Percentiles rank a stretch among this genome's conserved stretches.
phyloP scores from a whole-genome alignment of 2,888 invertebrate genomes.

The Caenorhabditis sulstoni region DNA sequence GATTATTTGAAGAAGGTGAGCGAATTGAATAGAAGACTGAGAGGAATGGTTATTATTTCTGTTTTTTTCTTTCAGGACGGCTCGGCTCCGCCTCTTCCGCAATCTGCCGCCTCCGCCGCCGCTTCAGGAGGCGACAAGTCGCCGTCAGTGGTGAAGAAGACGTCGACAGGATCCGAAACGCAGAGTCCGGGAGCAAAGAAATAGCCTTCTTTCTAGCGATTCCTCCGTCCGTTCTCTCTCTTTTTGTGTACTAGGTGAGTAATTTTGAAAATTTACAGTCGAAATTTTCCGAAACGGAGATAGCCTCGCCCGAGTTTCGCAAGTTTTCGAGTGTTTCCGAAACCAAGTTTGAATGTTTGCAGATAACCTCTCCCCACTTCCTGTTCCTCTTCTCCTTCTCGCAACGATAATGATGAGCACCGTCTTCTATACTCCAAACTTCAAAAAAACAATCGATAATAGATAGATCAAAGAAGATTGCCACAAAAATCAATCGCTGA shows the following conservation, averaged over 20 bases:
- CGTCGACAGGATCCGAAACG: constrained; percentile 52
- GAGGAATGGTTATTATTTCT: not conserved
- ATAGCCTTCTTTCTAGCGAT: not conserved
- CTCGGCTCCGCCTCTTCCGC: not conserved
- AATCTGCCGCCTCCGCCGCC: constrained; percentile 14
- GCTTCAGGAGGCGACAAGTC: constrained; percentile 62
- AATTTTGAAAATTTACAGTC: too few species aligned
- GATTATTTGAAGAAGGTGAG: constrained; percentile 49
- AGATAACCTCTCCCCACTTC: too few species aligned
- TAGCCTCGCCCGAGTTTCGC: too few species aligned
- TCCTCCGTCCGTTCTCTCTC: too few species aligned
- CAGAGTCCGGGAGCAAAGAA: constrained; percentile 36
- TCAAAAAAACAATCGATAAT: not conserved
- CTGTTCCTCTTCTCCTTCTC: too few species aligned
- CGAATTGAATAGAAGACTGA: not conserved
- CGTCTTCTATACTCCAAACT: too few species aligned
- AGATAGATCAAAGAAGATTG: not conserved
- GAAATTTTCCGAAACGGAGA: too few species aligned
- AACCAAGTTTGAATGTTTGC: too few species aligned
- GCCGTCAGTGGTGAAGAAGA: constrained; percentile 67
- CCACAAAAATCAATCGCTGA: not conserved
- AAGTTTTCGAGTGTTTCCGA: too few species aligned
- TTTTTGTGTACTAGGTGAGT: too few species aligned
- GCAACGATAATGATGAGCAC: too few species aligned
- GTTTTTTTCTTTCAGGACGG: constrained; percentile 33